Percentiles rank a stretch among this genome's conserved stretches.
Conservation (phyloP, 2,888 invertebrate genomes). For the Pasiphila rectangulata region DNA sequence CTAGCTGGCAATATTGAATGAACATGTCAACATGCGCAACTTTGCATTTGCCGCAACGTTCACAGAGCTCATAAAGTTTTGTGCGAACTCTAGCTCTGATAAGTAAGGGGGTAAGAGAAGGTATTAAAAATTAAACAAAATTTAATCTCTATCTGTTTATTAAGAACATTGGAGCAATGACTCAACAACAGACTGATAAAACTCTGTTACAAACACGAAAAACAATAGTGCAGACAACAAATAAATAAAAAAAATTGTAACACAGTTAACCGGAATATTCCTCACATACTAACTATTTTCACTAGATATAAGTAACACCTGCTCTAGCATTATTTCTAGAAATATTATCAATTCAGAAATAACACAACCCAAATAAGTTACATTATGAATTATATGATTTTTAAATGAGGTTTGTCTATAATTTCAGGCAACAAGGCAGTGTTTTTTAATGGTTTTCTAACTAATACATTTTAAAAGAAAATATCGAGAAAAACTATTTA, state of each 20-base stretch:
- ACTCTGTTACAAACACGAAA: conserved; percentile 73
- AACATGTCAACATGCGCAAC: too few species aligned
- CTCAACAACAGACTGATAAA: conserved; percentile 70
- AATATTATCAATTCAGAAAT: not conserved
- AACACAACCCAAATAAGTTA: not conserved
- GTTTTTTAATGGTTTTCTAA: not conserved
- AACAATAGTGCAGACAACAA: conserved; percentile 75
- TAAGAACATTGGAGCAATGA: conserved; percentile 73
- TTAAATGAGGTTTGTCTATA: not conserved
- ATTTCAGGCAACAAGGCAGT: conserved; percentile 1
- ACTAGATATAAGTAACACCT: conserved; percentile 1
- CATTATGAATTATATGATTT: not conserved
- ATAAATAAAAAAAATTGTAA: conserved; percentile 63
- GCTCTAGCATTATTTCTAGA: conserved; percentile 2
- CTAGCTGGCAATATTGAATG: too few species aligned
- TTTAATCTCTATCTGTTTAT: conserved; percentile 68
- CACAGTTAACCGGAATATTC: conserved; percentile 34
- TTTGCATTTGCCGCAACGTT: too few species aligned
- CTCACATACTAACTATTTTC: conserved; percentile 2
- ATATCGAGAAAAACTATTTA: too few species aligned
- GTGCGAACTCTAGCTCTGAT: too few species aligned
- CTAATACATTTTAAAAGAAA: not conserved
- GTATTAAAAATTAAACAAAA: conserved; percentile 39
- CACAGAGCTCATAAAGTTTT: too few species aligned
- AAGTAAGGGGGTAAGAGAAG: too few species aligned